Conservation (phyloP, 2,797 vertebrate genomes). For the Danio tinwini region DNA sequence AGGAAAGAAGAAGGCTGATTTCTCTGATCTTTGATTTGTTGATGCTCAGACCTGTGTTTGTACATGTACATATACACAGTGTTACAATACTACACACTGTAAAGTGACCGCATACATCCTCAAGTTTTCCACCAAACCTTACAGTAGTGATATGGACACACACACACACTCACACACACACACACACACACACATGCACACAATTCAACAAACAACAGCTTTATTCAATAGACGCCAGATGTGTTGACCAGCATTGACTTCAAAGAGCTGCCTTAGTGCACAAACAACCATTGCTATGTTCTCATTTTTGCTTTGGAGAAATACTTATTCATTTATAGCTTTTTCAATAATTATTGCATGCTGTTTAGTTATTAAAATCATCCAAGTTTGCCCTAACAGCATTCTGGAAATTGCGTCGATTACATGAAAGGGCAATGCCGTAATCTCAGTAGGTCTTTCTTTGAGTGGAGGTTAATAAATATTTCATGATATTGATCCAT, state of each 20-base stretch:
- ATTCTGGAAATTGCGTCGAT: not conserved
- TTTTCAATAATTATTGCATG: slow-evolving; percentile 24
- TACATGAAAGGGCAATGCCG: slow-evolving; percentile 19
- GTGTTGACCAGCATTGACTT: slow-evolving; percentile 52
- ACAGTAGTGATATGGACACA: slow-evolving; percentile 27
- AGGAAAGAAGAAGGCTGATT: slow-evolving; percentile 26
- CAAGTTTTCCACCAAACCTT: not conserved
- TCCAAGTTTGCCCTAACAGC: not conserved
- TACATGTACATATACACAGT: not conserved
- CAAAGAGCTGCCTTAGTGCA: slow-evolving; percentile 45
- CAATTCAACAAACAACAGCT: slow-evolving; percentile 63
- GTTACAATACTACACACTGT: not conserved
- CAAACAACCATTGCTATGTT: slow-evolving; percentile 35
- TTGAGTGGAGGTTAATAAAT: slow-evolving; percentile 24
- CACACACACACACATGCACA: slow-evolving; percentile 42
- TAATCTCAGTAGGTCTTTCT: slow-evolving; percentile 8
- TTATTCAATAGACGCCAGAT: slow-evolving; percentile 63
- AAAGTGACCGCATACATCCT: not conserved
- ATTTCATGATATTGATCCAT: slow-evolving; percentile 35
- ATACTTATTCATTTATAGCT: slow-evolving; percentile 18
- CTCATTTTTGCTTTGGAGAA: slow-evolving; percentile 34
- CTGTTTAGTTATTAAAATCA: slow-evolving; percentile 9
- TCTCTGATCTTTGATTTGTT: slow-evolving; percentile 21
- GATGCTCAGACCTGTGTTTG: not conserved
- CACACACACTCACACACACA: slow-evolving; percentile 48